Conservation (phyloP, 2,113 vertebrate genomes). For the Abramis brama region DNA sequence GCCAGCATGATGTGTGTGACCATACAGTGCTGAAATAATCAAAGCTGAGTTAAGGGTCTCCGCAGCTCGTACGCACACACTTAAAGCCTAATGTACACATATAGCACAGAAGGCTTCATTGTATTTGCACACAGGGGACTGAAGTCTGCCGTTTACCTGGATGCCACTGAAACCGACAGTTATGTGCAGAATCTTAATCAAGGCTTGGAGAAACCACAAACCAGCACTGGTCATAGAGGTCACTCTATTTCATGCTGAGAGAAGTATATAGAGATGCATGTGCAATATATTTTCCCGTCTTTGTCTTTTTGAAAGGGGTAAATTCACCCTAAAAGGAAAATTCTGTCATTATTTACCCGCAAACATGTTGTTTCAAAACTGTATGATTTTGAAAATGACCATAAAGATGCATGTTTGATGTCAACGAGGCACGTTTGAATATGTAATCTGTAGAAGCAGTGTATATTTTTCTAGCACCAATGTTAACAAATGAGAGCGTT, state of each 20-base stretch:
- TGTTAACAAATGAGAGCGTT: background rate
- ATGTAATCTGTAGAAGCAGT: too few relatives aligned
- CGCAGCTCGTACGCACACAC: background rate
- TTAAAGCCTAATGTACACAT: constrained; percentile 24
- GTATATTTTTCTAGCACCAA: too few relatives aligned
- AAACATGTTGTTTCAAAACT: background rate
- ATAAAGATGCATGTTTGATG: background rate
- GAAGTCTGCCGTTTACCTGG: constrained; percentile 34
- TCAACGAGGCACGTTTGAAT: too few relatives aligned
- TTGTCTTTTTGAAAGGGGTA: background rate
- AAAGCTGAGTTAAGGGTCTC: background rate
- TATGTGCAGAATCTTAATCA: constrained; percentile 47
- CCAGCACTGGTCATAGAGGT: constrained; percentile 25
- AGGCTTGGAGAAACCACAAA: constrained; percentile 33
- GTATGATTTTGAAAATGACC: background rate
- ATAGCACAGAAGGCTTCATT: constrained; percentile 42
- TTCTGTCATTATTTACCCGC: background rate
- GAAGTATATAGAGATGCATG: background rate
- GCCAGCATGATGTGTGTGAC: constrained; percentile 10
- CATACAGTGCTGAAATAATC: constrained; percentile 3
- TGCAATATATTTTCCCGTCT: background rate
- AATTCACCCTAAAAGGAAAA: background rate
- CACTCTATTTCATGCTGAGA: background rate
- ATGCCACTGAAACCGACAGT: constrained; percentile 47
- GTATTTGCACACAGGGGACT: constrained; percentile 38